These are phyloP conservation scores for Bombus sibiricus DNA, from an alignment of 1,140 invertebrate species.

Conservation along the genomic window DNA sequence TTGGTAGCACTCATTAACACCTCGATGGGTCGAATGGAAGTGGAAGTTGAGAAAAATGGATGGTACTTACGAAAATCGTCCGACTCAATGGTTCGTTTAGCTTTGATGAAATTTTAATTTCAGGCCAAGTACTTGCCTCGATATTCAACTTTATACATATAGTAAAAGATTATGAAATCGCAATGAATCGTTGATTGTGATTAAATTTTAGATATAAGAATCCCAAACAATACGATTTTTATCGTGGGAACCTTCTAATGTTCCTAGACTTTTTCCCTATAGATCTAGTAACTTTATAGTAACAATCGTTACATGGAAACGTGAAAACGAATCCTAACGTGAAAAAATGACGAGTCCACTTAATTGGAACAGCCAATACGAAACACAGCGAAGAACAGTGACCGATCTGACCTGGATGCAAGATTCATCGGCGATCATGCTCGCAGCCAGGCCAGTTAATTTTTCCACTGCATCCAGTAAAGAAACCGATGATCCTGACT, in stretches of 20 bases:
- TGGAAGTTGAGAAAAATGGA: neutral
- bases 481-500: slow-evolving; percentile 33
- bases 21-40: neutral
- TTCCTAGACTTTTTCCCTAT: too few species aligned
- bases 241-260: too few species aligned
- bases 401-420: slow-evolving; percentile 54
- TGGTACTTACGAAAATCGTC: neutral
- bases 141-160: too few species aligned
- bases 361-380: too few species aligned
- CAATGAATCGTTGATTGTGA: too few species aligned
- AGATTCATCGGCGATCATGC: slow-evolving; percentile 43
- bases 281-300: too few species aligned
- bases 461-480: slow-evolving; percentile 22
- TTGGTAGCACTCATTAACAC: neutral
- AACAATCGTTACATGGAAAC: too few species aligned
- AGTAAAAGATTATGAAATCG: too few species aligned
- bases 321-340: too few species aligned
- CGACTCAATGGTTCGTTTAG: neutral
- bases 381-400: neutral
- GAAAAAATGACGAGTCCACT: neutral
- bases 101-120: neutral
- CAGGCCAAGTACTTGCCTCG: too few species aligned
- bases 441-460: neutral
- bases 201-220: too few species aligned
- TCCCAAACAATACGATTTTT: too few species aligned